phyloP scores from a whole-genome alignment of 2,797 vertebrate species.

The Poecilia wingei region DNA sequence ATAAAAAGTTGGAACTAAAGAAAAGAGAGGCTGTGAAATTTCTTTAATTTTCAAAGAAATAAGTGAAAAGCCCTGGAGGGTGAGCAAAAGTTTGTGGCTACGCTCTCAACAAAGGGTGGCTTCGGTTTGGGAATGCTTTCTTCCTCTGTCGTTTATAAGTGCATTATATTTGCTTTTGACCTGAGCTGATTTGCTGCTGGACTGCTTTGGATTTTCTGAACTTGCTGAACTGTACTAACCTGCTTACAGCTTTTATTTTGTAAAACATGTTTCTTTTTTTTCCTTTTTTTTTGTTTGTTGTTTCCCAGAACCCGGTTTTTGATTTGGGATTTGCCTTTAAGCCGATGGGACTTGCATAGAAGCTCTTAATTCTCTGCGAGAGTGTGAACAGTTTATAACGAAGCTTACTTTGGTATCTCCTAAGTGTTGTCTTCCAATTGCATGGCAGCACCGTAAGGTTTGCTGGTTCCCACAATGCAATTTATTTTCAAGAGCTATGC shows the following conservation, averaged over 20 bases:
- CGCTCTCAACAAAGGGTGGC: slow-evolving; percentile 48
- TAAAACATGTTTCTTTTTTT: slow-evolving; percentile 20
- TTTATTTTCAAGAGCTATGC: not conserved
- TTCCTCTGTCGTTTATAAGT: slow-evolving; percentile 26
- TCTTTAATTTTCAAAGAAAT: slow-evolving; percentile 34
- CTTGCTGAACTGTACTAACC: slow-evolving; percentile 40
- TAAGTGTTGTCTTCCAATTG: slow-evolving; percentile 33
- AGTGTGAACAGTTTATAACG: slow-evolving; percentile 49
- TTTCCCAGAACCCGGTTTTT: slow-evolving; percentile 37
- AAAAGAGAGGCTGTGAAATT: slow-evolving; percentile 34
- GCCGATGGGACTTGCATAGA: slow-evolving; percentile 43
- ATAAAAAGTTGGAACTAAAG: slow-evolving; percentile 9
- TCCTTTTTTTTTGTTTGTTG: not conserved
- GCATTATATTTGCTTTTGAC: slow-evolving; percentile 44
- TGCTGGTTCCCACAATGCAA: slow-evolving; percentile 18
- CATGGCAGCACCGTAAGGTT: slow-evolving; percentile 6
- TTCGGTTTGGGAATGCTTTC: slow-evolving; percentile 52
- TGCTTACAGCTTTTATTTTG: slow-evolving; percentile 37
- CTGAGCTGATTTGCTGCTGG: slow-evolving; percentile 41
- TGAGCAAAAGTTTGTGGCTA: slow-evolving; percentile 55
- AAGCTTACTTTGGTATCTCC: slow-evolving; percentile 33
- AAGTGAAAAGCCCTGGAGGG: slow-evolving; percentile 28
- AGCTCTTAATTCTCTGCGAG: slow-evolving; percentile 58
- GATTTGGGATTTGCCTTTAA: slow-evolving; percentile 53
- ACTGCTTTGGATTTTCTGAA: slow-evolving; percentile 46